Evolutionary conservation across 2,113 vertebrate genomes (phyloP).

Genomic region (Labeo catla): DNA sequence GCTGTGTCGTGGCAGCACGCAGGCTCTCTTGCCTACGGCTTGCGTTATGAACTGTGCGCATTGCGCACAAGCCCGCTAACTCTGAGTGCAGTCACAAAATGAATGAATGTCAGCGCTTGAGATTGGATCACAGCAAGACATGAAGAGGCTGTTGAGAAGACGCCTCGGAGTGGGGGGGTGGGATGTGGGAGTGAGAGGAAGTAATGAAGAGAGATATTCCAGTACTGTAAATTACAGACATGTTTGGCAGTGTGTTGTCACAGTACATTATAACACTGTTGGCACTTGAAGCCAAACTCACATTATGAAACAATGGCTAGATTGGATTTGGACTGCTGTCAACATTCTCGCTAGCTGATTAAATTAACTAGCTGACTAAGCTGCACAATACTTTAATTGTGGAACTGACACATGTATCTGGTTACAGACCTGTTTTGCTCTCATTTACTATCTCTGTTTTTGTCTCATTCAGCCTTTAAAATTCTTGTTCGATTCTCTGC

Average conservation of each 20-base stretch:
- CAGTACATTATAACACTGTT: conserved; percentile 41
- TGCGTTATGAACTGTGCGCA: conserved; percentile 10
- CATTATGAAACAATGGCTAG: conserved; percentile 15
- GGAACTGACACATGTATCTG: not conserved
- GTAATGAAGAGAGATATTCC: conserved; percentile 38
- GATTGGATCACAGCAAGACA: conserved; percentile 52
- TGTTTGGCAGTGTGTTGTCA: conserved; percentile 10
- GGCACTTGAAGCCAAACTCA: conserved; percentile 45
- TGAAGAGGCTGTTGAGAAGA: conserved; percentile 48
- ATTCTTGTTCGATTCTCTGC: not conserved
- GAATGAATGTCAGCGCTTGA: conserved; percentile 53
- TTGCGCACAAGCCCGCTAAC: conserved; percentile 33
- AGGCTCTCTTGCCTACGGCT: conserved; percentile 16
- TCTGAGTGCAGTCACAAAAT: conserved; percentile 24
- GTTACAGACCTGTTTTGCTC: not conserved
- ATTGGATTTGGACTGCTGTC: conserved; percentile 18
- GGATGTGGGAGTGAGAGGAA: conserved; percentile 34
- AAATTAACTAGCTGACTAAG: conserved; percentile 12
- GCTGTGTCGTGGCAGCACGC: too few species aligned
- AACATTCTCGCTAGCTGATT: not conserved
- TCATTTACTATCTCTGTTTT: not conserved
- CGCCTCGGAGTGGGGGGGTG: not conserved
- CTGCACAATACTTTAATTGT: not conserved
- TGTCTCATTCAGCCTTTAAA: not conserved
- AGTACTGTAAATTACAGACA: conserved; percentile 35